phyloP scores from a whole-genome alignment of 2,113 vertebrate genomes.

The Dromas ardeola region DNA sequence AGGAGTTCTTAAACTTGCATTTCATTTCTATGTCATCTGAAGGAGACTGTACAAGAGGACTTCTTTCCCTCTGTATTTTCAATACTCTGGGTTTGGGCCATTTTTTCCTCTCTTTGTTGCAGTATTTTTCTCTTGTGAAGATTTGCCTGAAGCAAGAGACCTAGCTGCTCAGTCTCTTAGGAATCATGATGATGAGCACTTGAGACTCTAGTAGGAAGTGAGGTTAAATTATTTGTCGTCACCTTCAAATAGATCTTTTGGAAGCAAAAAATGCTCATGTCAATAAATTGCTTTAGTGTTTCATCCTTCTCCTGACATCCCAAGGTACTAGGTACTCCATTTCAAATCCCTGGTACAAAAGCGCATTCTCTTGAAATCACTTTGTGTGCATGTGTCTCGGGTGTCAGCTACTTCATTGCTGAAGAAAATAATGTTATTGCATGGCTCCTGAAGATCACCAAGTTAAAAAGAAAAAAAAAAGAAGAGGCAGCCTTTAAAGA shows the following conservation, averaged over 20 bases:
- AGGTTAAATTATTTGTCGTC: conserved; percentile 42
- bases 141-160: background rate
- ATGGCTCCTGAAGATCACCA: background rate
- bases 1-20: background rate
- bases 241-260: conserved; percentile 4
- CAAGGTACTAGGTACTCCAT: background rate
- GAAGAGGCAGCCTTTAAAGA: background rate
- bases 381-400: background rate
- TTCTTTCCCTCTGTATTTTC: background rate
- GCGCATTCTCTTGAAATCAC: background rate
- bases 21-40: background rate
- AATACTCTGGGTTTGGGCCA: background rate
- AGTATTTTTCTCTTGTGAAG: background rate
- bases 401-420: background rate
- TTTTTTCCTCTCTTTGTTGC: background rate
- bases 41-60: background rate
- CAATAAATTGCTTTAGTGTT: conserved; percentile 2
- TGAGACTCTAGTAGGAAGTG: conserved; percentile 6
- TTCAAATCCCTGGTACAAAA: background rate
- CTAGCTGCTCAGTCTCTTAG: background rate
- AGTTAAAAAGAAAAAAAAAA: background rate
- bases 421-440: background rate
- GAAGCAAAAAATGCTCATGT: background rate
- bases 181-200: conserved; percentile 25
- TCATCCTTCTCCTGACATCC: background rate